Evolutionary conservation across 2,113 vertebrate genomes (phyloP).

Genomic region (Leptodactylus fuscus): DNA sequence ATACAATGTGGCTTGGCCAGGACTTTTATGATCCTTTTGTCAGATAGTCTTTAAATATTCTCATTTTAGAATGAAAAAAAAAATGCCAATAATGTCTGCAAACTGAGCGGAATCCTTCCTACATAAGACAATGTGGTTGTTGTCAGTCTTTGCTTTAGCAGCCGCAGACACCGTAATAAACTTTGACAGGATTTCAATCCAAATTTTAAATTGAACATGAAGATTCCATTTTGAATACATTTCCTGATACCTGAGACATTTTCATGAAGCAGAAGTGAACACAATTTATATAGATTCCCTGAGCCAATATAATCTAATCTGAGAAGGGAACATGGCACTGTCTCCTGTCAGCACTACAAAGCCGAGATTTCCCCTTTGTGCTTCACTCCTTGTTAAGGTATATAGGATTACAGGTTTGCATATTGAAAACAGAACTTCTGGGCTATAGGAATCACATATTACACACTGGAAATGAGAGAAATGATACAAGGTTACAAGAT

Average conservation of each 20-base stretch:
- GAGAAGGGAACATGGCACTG: background rate
- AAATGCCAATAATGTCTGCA: no score
- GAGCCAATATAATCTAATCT: slow-evolving; percentile 51
- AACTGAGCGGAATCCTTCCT: background rate
- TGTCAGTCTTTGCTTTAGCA: slow-evolving; percentile 18
- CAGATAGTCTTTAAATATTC: background rate
- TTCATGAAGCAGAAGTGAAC: slow-evolving; percentile 39
- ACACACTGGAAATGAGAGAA: background rate
- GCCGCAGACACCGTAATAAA: background rate
- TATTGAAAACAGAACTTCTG: background rate
- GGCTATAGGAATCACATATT: background rate
- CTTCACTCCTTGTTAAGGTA: background rate
- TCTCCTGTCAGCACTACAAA: slow-evolving; percentile 13
- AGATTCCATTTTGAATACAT: slow-evolving; percentile 48
- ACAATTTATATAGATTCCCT: slow-evolving; percentile 43
- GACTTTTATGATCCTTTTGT: background rate
- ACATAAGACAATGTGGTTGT: background rate
- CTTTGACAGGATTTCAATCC: slow-evolving; percentile 45
- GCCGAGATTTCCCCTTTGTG: background rate
- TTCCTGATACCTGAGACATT: slow-evolving; percentile 15
- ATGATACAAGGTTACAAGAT: no score
- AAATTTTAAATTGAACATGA: slow-evolving; percentile 48
- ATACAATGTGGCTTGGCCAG: background rate
- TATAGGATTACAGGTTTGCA: background rate
- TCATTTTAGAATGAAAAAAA: background rate